Evolutionary conservation across 2,113 vertebrate species (phyloP), one percentile per base, ranked within the genome.

Genomic region (Tiliqua scincoides): DNA sequence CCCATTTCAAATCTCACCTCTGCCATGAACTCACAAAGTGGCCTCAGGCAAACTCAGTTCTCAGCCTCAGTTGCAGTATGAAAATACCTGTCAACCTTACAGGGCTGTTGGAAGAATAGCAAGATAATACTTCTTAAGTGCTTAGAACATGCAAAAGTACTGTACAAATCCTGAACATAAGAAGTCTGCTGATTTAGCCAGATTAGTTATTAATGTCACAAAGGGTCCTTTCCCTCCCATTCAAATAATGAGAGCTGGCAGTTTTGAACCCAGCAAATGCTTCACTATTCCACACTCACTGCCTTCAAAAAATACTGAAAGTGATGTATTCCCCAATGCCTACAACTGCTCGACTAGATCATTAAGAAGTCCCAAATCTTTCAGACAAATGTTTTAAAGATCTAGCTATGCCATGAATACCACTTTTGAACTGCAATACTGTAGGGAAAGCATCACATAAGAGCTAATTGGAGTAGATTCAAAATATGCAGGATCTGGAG

Each of bases 231-330:
- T 87, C 94, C 91, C 81, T 91, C 87, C n/a, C n/a, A n/a, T n/a
- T 89, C 93, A 79, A 62, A 86, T 86, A 95, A 93, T 89, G 85
- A 94, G 87, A 94, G 43, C 91, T 90, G 85, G 79, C 83, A 83
- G 23, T 57, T 57, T 79, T 67, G 80, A 90, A 76, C 79, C 92
- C 91, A 88, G 84, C 86, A 85, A 93, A 90, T 82, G 76, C 73
- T 70, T 23, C 8, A 74, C 84, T 83, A 83, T 11, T 79, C 30
- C 62, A 87, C 27, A 5, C 43, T 48, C 71, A n/a, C n/a, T 3
- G 43, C 84, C 23, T 61, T 68, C 52, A 17, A 72, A 87, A 88
- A 10, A 79, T 89, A 84, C 74, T 61, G 79, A 83, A 70, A 88
- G 78, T 18, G 0, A 86, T 90, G 25, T 15, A 79, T 52, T 5